Evolutionary conservation across 2,113 vertebrate species (phyloP).

Genomic region (Passer montanus): DNA sequence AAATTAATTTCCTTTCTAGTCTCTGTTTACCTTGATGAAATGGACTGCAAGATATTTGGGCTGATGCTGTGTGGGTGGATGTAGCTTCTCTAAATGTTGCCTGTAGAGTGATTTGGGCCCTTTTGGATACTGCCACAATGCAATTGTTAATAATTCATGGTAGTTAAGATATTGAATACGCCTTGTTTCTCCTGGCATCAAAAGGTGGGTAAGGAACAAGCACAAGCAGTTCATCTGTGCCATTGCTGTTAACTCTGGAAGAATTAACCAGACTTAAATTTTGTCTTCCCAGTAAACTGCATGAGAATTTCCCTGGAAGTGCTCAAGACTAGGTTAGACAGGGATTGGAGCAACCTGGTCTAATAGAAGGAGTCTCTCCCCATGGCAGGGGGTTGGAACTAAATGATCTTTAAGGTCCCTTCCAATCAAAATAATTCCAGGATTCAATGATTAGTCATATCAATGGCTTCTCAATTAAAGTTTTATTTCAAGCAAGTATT

Average conservation of each 20-base stretch:
- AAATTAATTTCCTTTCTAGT: not conserved
- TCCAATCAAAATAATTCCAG: not conserved
- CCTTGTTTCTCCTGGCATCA: not conserved
- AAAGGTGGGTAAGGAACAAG: not conserved
- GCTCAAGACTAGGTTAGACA: not conserved
- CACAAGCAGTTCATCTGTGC: not conserved
- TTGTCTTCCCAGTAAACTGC: not conserved
- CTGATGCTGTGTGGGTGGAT: not conserved
- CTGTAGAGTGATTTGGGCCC: not conserved
- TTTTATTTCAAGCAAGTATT: not conserved
- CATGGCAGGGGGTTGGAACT: not conserved
- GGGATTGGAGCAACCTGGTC: not conserved
- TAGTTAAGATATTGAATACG: not conserved
- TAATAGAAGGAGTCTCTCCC: not conserved
- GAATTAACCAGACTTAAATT: not conserved
- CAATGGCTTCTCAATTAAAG: not conserved
- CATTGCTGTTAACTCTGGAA: not conserved
- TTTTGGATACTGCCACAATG: not conserved
- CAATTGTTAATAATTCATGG: not conserved
- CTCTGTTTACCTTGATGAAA: not conserved
- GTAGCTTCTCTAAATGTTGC: not conserved
- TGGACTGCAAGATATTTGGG: not conserved
- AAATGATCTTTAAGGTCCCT: not conserved
- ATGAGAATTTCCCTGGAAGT: not conserved
- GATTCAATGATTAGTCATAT: rapidly evolving